Conservation (phyloP, 2,797 vertebrate species). For the Champsocephalus gunnari region DNA sequence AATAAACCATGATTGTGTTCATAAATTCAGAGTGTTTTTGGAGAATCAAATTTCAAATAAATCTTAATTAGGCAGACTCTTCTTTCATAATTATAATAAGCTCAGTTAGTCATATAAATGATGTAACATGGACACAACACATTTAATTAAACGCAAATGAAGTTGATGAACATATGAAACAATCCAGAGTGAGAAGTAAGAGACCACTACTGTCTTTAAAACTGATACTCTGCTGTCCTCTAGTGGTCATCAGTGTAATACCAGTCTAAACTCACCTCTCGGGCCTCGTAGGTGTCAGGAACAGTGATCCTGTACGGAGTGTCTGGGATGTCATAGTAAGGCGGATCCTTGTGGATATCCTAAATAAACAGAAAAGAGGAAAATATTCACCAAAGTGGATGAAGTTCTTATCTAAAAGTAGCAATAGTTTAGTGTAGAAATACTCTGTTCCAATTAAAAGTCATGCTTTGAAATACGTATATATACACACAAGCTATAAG, state of each 20-base stretch:
- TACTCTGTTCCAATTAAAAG: no score
- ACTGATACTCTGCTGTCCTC: constrained; percentile 40
- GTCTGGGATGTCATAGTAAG: constrained; percentile 97
- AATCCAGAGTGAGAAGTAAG: not conserved
- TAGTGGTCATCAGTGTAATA: constrained; percentile 44
- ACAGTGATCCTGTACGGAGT: constrained; percentile 96
- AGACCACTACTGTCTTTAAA: constrained; percentile 6
- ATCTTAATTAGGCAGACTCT: not conserved
- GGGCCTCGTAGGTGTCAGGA: constrained; percentile 95
- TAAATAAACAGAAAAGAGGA: constrained; percentile 61
- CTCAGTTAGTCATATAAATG: not conserved
- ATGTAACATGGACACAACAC: not conserved
- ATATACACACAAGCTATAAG: no score
- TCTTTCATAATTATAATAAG: not conserved
- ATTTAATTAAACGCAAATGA: not conserved
- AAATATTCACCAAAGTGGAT: not conserved
- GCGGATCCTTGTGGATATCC: constrained; percentile 99
- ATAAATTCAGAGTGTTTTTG: not conserved
- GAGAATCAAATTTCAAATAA: not conserved
- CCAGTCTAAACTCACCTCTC: constrained; percentile 87
- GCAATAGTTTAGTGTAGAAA: no score
- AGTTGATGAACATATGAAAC: not conserved
- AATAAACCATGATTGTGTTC: not conserved
- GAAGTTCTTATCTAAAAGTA: no score
- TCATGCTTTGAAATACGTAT: no score